Percentiles rank a stretch among this genome's conserved stretches.
Conservation (phyloP, 2,888 invertebrate genomes). For the Lepidochitona cinerea region DNA sequence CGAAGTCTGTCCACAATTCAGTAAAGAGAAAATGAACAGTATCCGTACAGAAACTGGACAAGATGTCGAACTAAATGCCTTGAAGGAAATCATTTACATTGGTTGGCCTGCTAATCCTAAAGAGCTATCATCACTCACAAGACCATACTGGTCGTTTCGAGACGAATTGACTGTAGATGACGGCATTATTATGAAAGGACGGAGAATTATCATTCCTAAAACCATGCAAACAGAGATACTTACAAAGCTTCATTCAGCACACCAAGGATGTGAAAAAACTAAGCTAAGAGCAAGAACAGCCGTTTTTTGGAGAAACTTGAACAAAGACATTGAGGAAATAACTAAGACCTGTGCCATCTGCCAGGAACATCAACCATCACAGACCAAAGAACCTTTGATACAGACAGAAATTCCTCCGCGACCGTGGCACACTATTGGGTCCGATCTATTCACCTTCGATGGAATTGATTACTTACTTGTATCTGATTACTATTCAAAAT, state of each 20-base stretch:
- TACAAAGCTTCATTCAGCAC: slow-evolving; percentile 16
- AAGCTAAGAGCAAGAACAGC: slow-evolving; percentile 13
- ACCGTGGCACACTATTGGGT: slow-evolving; percentile 23
- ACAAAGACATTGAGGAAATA: slow-evolving; percentile 20
- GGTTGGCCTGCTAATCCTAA: slow-evolving; percentile 18
- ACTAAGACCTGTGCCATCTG: slow-evolving; percentile 7
- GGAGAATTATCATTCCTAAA: no score
- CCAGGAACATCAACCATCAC: slow-evolving; percentile 13
- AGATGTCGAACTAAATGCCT: slow-evolving; percentile 14
- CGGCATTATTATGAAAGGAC: slow-evolving; percentile 25
- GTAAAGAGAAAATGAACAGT: not conserved
- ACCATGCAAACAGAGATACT: no score
- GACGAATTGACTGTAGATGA: slow-evolving; percentile 24
- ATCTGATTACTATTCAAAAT: slow-evolving; percentile 18
- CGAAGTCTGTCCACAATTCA: slow-evolving; percentile 9
- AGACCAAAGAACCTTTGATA: slow-evolving; percentile 10
- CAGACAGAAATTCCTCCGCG: slow-evolving; percentile 13
- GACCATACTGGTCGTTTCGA: slow-evolving; percentile 19
- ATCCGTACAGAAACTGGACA: not conserved
- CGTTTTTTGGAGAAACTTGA: slow-evolving; percentile 27
- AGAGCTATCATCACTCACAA: slow-evolving; percentile 8
- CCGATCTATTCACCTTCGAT: slow-evolving; percentile 20
- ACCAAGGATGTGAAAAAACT: slow-evolving; percentile 22
- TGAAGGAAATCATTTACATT: slow-evolving; percentile 14
- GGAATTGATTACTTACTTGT: slow-evolving; percentile 16